phyloP scores from a whole-genome alignment of 1,140 invertebrate species.

The Lordiphosa clarofinis region DNA sequence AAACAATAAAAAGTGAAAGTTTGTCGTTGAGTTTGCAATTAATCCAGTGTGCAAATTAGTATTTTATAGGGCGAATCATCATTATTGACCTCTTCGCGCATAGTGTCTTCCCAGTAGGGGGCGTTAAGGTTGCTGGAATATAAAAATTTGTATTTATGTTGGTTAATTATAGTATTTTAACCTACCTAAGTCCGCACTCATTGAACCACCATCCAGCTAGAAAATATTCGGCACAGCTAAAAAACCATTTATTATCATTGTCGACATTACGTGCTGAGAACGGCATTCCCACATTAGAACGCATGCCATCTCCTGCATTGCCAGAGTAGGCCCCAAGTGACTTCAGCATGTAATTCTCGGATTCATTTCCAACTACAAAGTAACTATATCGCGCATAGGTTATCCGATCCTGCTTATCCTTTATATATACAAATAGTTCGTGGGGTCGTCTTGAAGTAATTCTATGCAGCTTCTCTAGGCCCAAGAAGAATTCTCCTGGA shows the following conservation, averaged over 20 bases:
- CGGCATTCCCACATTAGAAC: neutral
- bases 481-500: constrained; percentile 1
- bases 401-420: neutral
- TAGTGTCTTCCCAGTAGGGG: too few species aligned
- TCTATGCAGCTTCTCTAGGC: constrained; percentile 8
- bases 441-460: neutral
- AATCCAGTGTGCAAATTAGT: too few species aligned
- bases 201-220: constrained; percentile 15
- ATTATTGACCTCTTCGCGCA: too few species aligned
- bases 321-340: neutral
- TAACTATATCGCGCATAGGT: neutral
- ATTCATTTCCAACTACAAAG: constrained; percentile 2
- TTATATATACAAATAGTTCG: neutral
- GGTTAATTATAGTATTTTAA: too few species aligned
- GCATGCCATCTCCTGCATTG: constrained; percentile 6
- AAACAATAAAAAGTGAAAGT: too few species aligned
- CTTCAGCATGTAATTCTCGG: neutral
- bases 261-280: constrained; percentile 9
- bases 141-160: neutral
- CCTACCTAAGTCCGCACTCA: too few species aligned
- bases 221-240: neutral
- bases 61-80: too few species aligned
- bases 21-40: too few species aligned
- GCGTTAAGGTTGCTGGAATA: neutral
- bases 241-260: too few species aligned